These are phyloP conservation scores for Busarellus nigricollis DNA, from an alignment of 2,797 vertebrate genomes.

Conservation along the genomic window DNA sequence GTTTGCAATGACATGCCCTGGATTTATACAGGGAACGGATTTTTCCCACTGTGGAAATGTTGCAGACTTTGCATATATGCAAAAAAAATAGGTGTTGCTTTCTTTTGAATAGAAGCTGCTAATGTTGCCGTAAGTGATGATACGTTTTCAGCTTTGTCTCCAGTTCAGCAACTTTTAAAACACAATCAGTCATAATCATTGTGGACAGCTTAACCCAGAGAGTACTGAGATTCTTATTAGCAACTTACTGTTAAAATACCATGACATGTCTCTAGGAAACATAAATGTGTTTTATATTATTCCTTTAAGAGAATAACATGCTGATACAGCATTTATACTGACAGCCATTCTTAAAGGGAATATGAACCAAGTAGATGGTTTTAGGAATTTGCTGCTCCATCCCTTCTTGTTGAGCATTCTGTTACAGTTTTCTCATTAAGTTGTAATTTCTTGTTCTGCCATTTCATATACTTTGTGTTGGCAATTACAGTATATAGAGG, in stretches of 20 bases:
- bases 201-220: background rate
- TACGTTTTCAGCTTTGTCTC: background rate
- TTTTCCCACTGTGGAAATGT: background rate
- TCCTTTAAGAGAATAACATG: background rate
- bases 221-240: background rate
- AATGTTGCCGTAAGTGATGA: background rate
- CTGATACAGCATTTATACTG: background rate
- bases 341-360: background rate
- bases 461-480: background rate
- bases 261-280: background rate
- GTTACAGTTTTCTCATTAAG: background rate
- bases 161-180: conserved; percentile 3
- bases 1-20: conserved; percentile 27
- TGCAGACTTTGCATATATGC: background rate
- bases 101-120: background rate
- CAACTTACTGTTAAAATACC: background rate
- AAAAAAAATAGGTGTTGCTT: background rate
- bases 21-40: background rate
- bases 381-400: background rate
- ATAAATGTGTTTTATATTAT: background rate
- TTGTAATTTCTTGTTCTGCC: background rate
- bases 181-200: background rate
- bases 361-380: background rate
- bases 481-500: background rate
- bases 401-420: background rate